phyloP scores from a whole-genome alignment of 2,888 invertebrate species.

The Netelia fuscicornis region DNA sequence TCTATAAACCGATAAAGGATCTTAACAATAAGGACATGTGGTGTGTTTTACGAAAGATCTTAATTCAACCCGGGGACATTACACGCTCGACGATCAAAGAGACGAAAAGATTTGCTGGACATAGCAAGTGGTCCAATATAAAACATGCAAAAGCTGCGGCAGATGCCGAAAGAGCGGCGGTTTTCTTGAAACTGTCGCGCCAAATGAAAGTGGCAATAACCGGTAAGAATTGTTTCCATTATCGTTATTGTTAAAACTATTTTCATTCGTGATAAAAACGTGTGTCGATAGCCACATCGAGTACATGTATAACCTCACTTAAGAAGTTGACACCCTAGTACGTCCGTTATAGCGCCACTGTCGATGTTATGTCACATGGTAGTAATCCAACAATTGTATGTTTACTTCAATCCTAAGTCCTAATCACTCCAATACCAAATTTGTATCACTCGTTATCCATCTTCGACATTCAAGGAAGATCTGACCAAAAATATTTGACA shows the following conservation, averaged over 20 bases:
- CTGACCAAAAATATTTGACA: no score
- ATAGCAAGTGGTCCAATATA: constrained; percentile 93
- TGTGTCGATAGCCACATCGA: not conserved
- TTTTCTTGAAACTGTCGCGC: constrained; percentile 85
- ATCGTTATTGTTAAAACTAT: not conserved
- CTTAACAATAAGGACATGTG: constrained; percentile 39
- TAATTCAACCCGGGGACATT: constrained; percentile 17
- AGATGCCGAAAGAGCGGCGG: constrained; percentile 86
- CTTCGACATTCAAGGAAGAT: no score
- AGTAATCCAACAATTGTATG: not conserved
- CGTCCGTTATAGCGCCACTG: constrained; percentile 31
- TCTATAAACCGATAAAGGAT: not conserved
- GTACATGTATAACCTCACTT: constrained; percentile 4
- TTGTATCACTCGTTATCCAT: no score
- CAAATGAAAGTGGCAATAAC: constrained; percentile 88
- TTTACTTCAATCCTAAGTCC: no score
- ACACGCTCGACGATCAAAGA: constrained; percentile 42
- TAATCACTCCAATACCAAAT: no score
- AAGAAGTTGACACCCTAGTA: constrained; percentile 1
- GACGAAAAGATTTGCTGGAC: constrained; percentile 87
- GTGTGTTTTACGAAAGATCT: constrained; percentile 42
- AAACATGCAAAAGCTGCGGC: constrained; percentile 89
- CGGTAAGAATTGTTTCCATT: constrained; percentile 84
- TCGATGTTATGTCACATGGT: constrained; percentile 50
- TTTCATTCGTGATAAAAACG: not conserved